A percentile compares a stretch with the other conserved stretches of the same genome.
Conservation (phyloP, 2,113 vertebrate genomes). For the Tragelaphus imberbis region DNA sequence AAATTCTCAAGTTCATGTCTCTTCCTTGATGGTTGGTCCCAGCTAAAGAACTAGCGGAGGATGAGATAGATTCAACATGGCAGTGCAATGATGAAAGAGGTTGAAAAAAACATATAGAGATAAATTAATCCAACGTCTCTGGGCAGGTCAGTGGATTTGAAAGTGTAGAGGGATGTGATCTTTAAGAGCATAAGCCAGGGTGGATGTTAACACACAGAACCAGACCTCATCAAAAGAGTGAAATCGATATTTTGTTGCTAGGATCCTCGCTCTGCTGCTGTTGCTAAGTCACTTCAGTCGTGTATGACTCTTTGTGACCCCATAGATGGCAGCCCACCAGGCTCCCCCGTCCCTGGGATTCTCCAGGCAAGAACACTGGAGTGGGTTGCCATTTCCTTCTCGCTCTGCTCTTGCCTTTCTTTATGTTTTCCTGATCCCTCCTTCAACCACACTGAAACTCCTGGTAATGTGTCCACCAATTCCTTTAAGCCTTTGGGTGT, state of each 20-base stretch:
- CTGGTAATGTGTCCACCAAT: neutral
- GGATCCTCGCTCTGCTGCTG: neutral
- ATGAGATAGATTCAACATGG: neutral
- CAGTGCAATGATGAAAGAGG: slow-evolving; percentile 7
- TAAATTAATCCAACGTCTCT: neutral
- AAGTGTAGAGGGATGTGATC: neutral
- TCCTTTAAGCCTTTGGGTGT: neutral
- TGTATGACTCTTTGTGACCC: no score
- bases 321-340: no score
- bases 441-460: neutral
- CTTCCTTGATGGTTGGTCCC: neutral
- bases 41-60: neutral
- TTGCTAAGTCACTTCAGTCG: no score
- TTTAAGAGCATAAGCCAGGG: neutral
- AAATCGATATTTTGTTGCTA: neutral
- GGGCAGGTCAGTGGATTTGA: neutral
- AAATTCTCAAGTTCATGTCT: neutral
- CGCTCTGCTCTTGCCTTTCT: neutral
- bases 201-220: neutral
- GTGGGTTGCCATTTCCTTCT: no score
- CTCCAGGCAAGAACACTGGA: no score
- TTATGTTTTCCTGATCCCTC: neutral
- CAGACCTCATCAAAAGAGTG: neutral
- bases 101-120: neutral
- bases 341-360: no score